Evolutionary conservation across 2,888 invertebrate species (phyloP).

Genomic region (Arge pagana): DNA sequence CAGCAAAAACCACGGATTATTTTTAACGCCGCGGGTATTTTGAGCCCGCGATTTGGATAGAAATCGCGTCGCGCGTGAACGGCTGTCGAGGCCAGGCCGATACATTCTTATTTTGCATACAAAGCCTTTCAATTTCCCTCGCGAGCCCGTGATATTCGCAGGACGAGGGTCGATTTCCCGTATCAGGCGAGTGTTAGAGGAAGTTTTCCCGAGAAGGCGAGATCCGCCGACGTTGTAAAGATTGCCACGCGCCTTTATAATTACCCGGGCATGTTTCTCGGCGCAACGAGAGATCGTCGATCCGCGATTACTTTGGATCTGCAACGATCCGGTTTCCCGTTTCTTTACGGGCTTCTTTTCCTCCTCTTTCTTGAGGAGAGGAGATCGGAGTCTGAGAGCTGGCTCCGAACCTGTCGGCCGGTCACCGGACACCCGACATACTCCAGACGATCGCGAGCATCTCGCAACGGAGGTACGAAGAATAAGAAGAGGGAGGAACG

Average conservation of each 20-base stretch:
- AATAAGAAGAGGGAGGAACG: no score
- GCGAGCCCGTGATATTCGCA: conserved; percentile 50
- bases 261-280: no score
- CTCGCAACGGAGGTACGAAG: no score
- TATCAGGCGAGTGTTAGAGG: conserved; percentile 20
- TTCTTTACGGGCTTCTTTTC: neutral
- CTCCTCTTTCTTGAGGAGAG: neutral
- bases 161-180: conserved; percentile 40
- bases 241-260: no score
- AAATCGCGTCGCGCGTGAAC: conserved; percentile 36
- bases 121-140: conserved; percentile 55
- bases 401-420: conserved; percentile 1
- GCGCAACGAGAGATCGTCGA: conserved; percentile 15
- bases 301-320: conserved; percentile 22
- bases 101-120: conserved; percentile 54
- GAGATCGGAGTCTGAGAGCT: neutral
- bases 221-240: no score
- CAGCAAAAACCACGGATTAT: no score
- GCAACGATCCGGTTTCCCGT: conserved; percentile 19
- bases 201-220: conserved; percentile 29
- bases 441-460: conserved; percentile 8
- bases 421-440: conserved; percentile 10
- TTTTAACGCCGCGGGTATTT: no score
- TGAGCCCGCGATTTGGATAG: conserved; percentile 14
- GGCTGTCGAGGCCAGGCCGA: conserved; percentile 47